Base-by-base conservation (phyloP, 92 coral and sea anemone genomes). In the Zoanthus sansibaricus region DNA sequence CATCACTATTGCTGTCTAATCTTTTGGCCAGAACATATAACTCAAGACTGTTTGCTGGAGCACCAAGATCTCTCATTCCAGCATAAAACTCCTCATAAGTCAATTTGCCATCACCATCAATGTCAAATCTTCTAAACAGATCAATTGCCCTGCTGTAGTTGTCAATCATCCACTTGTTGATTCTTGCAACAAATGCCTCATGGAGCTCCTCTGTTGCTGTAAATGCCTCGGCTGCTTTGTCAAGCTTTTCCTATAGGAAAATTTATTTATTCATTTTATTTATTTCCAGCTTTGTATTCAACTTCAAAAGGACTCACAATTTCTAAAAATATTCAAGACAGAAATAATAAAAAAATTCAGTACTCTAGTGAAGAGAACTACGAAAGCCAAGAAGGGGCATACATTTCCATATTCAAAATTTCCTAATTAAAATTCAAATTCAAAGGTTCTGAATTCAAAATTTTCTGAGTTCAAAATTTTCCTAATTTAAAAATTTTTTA, bases 21-120 rank as follows among this genome's bases (percentile, higher is more conserved):
- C 93, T 97, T 87, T 92, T 97, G 4, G 99, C 99, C 33, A 97
- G 90, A n/a, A 97, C 92, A 90, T 95, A 97, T 25, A 97, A 86
- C 82, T 97, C 99, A 21, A 95, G 86, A 86, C 93, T 97, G 86
- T 97, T 97, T 9, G 98, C 98, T 8, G 99, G 99, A 16, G 98
- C 99, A 76, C 95, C 88, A 16, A 97, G 89, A 78, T 97, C 99
- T 87, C 97, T 89, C 99, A 97, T 97, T 86, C 99, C 99, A 17
- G 99, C 98, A 78, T 97, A 97, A 73, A 97, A 97, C 83, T 97
- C 99, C 17, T 97, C 99, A 42, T 95, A 97, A 12, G 97, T 95
- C 78, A 97, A 86, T 51, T 94, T 94, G 46, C 99, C 99, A 79
- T 97, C 99, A 15, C 99, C 99, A 75, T 97, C 95, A n/a, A 97